phyloP scores from a whole-genome alignment of 1,140 invertebrate species.

The Neotoxoptera formosana region DNA sequence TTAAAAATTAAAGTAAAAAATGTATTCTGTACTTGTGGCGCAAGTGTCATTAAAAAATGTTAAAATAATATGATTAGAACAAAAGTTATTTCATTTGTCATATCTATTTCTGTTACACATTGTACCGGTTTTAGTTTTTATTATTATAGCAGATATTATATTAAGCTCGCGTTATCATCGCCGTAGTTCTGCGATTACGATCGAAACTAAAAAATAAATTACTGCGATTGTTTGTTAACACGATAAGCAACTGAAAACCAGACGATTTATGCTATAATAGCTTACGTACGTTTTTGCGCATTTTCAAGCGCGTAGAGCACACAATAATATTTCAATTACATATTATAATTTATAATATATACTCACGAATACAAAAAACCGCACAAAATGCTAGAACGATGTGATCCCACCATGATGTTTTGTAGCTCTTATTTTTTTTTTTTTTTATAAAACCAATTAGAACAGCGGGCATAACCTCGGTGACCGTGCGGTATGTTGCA shows the following conservation, averaged over 20 bases:
- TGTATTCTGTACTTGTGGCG: too few relatives aligned
- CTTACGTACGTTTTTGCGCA: background rate
- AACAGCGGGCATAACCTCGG: background rate
- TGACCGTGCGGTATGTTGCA: background rate
- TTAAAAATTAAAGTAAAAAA: too few relatives aligned
- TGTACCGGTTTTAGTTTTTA: too few relatives aligned
- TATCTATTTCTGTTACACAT: too few relatives aligned
- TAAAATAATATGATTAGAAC: too few relatives aligned
- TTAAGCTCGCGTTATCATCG: background rate
- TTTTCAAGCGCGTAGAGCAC: background rate
- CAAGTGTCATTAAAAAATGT: too few relatives aligned
- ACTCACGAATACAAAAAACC: background rate
- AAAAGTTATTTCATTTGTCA: too few relatives aligned
- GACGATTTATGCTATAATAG: background rate
- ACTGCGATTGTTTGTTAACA: background rate
- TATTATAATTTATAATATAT: background rate
- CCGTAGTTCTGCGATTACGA: background rate
- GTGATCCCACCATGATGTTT: background rate
- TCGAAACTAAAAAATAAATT: background rate
- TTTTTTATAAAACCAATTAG: conserved; percentile 34
- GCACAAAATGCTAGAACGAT: background rate
- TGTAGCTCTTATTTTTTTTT: background rate
- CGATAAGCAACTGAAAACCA: background rate
- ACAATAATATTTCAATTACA: background rate
- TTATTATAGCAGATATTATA: background rate